These are phyloP conservation scores for Mixornis gularis DNA, from an alignment of 2,113 vertebrate species.

Conservation along the genomic window DNA sequence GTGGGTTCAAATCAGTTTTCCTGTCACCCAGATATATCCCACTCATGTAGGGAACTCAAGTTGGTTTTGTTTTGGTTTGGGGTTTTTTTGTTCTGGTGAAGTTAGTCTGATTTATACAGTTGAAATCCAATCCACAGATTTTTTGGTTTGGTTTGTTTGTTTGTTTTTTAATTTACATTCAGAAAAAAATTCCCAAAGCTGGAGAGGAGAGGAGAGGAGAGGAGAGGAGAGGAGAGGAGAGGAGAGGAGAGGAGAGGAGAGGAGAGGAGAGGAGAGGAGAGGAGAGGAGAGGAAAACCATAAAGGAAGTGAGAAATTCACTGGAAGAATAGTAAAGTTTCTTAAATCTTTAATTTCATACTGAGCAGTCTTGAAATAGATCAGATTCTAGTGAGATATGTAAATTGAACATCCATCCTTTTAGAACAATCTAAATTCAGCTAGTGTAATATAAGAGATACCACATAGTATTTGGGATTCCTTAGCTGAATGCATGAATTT, in stretches of 20 bases:
- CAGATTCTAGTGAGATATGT: not conserved
- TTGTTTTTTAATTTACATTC: not conserved
- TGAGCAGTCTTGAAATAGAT: not conserved
- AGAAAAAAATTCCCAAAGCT: not conserved
- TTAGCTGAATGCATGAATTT: not conserved
- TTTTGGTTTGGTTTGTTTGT: no score
- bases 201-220: no score
- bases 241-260: no score
- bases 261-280: no score
- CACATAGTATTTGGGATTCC: not conserved
- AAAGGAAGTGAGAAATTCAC: not conserved
- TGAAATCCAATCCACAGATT: not conserved
- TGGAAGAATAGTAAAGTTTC: not conserved
- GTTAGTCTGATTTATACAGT: not conserved
- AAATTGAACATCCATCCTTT: not conserved
- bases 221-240: no score
- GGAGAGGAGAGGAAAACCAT: no score
- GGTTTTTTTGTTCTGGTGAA: not conserved
- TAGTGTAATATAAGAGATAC: not conserved
- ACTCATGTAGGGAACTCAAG: not conserved
- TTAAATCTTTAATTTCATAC: not conserved
- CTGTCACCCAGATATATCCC: not conserved
- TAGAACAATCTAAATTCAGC: not conserved
- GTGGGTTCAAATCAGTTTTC: not conserved
- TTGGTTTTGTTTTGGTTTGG: no score